Evolutionary conservation across 2,888 invertebrate genomes (phyloP).

Genomic region (Drosophila prolongata): DNA sequence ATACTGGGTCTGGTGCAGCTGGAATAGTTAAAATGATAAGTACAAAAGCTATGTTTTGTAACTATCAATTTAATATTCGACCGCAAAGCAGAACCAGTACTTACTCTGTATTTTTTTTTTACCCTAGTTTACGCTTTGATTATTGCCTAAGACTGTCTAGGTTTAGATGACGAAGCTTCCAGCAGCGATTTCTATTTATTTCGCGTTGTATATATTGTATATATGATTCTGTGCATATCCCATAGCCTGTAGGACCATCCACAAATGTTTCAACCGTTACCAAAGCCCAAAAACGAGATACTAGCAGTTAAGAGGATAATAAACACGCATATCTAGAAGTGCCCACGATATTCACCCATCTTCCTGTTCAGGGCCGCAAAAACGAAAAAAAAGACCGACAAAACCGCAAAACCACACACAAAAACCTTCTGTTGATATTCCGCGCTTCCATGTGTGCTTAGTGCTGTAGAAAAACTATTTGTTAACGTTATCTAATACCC

Average conservation of each 20-base stretch:
- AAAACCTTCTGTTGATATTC: slow-evolving; percentile 61
- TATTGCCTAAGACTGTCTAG: slow-evolving; percentile 74
- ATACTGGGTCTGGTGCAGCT: background rate
- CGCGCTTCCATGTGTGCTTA: slow-evolving; percentile 12
- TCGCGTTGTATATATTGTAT: slow-evolving; percentile 24
- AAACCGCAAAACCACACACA: background rate
- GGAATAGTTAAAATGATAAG: background rate
- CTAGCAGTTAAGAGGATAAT: slow-evolving; percentile 27
- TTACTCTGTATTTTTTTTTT: slow-evolving; percentile 13
- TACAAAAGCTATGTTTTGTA: background rate
- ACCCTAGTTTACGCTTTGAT: slow-evolving; percentile 37
- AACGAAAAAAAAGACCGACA: background rate
- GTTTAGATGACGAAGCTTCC: slow-evolving; percentile 24
- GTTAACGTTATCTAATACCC: slow-evolving; percentile 40
- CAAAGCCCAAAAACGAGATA: slow-evolving; percentile 59
- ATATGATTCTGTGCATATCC: slow-evolving; percentile 5
- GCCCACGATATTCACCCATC: slow-evolving; percentile 65
- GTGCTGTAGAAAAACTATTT: slow-evolving; percentile 28
- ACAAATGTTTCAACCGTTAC: slow-evolving; percentile 61
- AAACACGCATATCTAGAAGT: background rate
- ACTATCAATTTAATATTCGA: slow-evolving; percentile 1
- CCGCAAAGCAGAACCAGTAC: background rate
- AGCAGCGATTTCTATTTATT: slow-evolving; percentile 30
- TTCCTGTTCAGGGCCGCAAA: slow-evolving; percentile 30
- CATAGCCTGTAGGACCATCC: slow-evolving; percentile 25